Percentiles rank a stretch among this genome's conserved stretches.
Evolutionary conservation across 2,888 invertebrate genomes (phyloP).

Genomic region (Troilus luridus): DNA sequence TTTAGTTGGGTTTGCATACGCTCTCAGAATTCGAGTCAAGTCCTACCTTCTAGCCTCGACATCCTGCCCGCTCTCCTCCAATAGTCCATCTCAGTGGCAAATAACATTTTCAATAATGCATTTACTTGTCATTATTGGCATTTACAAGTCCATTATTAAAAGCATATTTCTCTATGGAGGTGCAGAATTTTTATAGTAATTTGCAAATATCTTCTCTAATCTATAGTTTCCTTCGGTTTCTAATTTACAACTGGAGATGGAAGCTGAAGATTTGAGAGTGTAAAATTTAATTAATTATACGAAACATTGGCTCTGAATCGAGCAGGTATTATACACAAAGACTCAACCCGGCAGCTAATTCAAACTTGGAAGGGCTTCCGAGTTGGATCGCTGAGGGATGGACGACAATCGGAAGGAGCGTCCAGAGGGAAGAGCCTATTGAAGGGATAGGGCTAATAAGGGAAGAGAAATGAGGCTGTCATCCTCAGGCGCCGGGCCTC

Average conservation of each 20-base stretch:
- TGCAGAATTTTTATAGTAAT: too few species aligned
- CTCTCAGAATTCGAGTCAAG: too few species aligned
- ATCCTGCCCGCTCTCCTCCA: too few species aligned
- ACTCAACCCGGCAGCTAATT: not conserved
- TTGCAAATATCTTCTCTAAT: too few species aligned
- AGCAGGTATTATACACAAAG: not conserved
- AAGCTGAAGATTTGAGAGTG: not conserved
- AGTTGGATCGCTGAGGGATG: not conserved
- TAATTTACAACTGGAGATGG: not conserved
- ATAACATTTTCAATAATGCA: too few species aligned
- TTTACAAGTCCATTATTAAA: too few species aligned
- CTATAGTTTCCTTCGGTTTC: too few species aligned
- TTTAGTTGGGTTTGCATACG: too few species aligned
- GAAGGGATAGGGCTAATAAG: slow-evolving; percentile 1
- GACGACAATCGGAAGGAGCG: not conserved
- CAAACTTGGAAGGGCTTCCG: not conserved
- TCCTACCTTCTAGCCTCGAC: too few species aligned
- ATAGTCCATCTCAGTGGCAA: too few species aligned
- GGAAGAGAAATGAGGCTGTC: slow-evolving; percentile 50
- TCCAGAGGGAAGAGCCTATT: not conserved
- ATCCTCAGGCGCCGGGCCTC: not conserved
- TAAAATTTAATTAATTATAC: not conserved
- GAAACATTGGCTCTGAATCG: not conserved
- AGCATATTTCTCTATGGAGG: too few species aligned
- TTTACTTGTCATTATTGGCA: too few species aligned